Conservation (phyloP, 2,113 vertebrate species). For the Charina bottae region DNA sequence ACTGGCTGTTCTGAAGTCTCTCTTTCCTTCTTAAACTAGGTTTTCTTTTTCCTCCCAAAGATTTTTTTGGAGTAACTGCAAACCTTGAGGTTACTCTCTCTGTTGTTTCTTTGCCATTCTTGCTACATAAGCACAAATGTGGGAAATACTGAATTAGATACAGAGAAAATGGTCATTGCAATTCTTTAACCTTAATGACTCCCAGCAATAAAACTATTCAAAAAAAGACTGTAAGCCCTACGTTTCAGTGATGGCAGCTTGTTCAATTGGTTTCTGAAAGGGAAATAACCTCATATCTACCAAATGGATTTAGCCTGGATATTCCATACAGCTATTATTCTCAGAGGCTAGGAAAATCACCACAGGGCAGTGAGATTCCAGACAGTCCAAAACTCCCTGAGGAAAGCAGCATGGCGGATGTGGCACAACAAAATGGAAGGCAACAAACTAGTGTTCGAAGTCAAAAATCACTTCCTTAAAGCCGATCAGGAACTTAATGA, state of each 20-base stretch:
- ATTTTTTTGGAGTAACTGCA: background rate
- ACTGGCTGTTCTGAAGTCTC: background rate
- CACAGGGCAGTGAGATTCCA: background rate
- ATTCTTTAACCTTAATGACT: background rate
- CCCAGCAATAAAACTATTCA: background rate
- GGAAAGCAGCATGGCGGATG: background rate
- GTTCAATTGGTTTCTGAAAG: background rate
- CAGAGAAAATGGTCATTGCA: background rate
- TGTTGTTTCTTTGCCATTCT: background rate
- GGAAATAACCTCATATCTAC: background rate
- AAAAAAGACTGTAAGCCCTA: background rate
- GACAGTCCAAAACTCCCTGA: background rate
- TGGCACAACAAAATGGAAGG: background rate
- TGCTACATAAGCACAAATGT: background rate
- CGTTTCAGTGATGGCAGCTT: background rate
- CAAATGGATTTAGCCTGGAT: background rate
- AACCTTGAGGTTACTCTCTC: background rate
- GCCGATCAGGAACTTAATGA: background rate
- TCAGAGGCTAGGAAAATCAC: background rate
- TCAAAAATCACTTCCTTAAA: background rate
- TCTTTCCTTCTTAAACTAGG: background rate
- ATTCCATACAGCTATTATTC: background rate
- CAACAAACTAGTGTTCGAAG: background rate
- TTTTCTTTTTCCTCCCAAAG: background rate
- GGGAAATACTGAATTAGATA: background rate